Evolutionary conservation across 2,797 vertebrate species (phyloP).

Genomic region (Phalanger gymnotis): DNA sequence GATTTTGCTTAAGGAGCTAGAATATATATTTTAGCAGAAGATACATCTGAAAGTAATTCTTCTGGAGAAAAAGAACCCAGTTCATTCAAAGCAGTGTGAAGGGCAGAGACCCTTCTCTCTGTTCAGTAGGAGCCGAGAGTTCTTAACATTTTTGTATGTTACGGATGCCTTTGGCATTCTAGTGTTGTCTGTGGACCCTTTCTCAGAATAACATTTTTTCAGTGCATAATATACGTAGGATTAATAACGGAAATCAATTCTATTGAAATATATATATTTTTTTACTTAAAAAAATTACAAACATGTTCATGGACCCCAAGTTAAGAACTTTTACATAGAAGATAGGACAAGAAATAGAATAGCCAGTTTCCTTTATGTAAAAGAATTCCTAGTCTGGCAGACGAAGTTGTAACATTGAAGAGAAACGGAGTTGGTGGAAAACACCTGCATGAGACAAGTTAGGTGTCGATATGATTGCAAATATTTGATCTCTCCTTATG

Average conservation of each 20-base stretch:
- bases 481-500: conserved; percentile 14
- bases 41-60: conserved; percentile 55
- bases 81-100: conserved; percentile 47
- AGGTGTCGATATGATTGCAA: conserved; percentile 45
- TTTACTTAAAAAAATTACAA: neutral
- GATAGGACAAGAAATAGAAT: neutral
- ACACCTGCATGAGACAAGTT: neutral
- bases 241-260: neutral
- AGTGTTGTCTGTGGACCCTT: neutral
- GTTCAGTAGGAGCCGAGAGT: neutral
- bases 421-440: conserved; percentile 21
- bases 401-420: neutral
- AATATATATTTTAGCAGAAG: conserved; percentile 47
- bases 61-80: conserved; percentile 3
- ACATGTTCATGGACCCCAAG: neutral
- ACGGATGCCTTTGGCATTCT: neutral
- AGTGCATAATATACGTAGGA: neutral
- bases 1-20: conserved; percentile 33
- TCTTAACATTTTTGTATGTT: neutral
- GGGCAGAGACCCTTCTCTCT: conserved; percentile 49
- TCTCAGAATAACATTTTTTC: neutral
- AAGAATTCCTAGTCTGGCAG: neutral
- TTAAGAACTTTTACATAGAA: neutral
- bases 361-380: conserved; percentile 25
- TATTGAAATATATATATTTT: neutral